A percentile compares a stretch with the other conserved stretches of the same genome.
phyloP scores from a whole-genome alignment of 2,888 invertebrate genomes.

The Agrotis exclamationis region DNA sequence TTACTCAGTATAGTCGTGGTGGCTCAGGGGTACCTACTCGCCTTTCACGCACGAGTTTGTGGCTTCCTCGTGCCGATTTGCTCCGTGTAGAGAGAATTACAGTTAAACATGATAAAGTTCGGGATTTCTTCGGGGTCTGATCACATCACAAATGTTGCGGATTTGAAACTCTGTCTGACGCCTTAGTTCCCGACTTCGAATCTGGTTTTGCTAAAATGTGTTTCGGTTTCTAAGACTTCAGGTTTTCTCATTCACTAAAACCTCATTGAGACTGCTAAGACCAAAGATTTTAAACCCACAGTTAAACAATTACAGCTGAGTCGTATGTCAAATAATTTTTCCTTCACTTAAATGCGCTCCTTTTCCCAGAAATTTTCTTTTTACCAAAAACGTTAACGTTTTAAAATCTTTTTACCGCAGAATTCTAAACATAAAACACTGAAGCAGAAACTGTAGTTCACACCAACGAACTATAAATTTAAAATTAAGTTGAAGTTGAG shows the following conservation, averaged over 20 bases:
- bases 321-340: conserved; percentile 5
- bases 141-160: conserved; percentile 55
- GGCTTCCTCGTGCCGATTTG: conserved; percentile 15
- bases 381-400: conserved; percentile 15
- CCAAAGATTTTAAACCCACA: conserved; percentile 4
- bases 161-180: conserved; percentile 38
- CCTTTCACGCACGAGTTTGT: too few species aligned
- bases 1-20: conserved; percentile 12
- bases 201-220: conserved; percentile 17
- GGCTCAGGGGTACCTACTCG: too few species aligned
- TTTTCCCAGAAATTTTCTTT: not conserved
- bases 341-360: not conserved
- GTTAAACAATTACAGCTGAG: conserved; percentile 3
- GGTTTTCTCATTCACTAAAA: conserved; percentile 31
- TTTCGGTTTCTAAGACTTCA: conserved; percentile 17
- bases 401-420: conserved; percentile 32
- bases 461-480: conserved; percentile 66
- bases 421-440: conserved; percentile 47
- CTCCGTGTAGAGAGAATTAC: conserved; percentile 46
- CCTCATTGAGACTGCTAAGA: conserved; percentile 5
- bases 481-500: conserved; percentile 66
- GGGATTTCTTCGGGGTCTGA: conserved; percentile 44
- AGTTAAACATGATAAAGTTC: conserved; percentile 47
- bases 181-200: conserved; percentile 32
- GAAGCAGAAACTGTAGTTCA: conserved; percentile 62